A percentile compares a stretch with the other conserved stretches of the same genome.
phyloP scores from a whole-genome alignment of 2,113 vertebrate genomes.

The Cettia cetti region DNA sequence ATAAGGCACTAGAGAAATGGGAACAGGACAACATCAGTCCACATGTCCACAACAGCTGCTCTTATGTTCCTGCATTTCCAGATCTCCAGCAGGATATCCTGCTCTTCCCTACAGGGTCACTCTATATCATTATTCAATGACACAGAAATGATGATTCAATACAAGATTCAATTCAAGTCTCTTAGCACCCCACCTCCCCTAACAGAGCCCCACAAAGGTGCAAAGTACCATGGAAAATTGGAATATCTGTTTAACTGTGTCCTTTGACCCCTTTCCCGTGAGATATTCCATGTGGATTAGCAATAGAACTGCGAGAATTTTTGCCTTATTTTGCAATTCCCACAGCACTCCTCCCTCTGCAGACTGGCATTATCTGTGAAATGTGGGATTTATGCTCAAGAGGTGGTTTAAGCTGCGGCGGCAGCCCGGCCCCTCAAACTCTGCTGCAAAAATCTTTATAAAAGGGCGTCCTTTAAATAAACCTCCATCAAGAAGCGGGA shows the following conservation, averaged over 20 bases:
- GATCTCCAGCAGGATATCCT: not conserved
- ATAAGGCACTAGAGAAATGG: not conserved
- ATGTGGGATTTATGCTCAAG: fast-evolving
- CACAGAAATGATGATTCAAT: not conserved
- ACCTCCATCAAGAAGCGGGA: fast-evolving
- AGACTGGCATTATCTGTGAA: fast-evolving
- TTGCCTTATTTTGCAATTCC: not conserved
- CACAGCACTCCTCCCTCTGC: not conserved
- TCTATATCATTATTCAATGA: fast-evolving
- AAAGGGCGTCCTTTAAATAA: fast-evolving
- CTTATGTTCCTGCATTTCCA: not conserved
- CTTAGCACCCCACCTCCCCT: not conserved
- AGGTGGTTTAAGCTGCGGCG: fast-evolving
- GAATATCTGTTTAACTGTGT: not conserved
- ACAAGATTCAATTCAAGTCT: not conserved
- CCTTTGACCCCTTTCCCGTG: not conserved
- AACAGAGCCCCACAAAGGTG: not conserved
- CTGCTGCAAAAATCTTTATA: fast-evolving
- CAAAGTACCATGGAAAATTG: too few species aligned
- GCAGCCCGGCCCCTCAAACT: not conserved
- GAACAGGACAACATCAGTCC: not conserved
- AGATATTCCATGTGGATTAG: fast-evolving
- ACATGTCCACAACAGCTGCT: fast-evolving
- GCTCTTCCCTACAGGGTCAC: not conserved
- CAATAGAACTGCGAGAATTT: not conserved